Conservation (phyloP, 2,797 vertebrate genomes). For the Acestrorhynchus altus region DNA sequence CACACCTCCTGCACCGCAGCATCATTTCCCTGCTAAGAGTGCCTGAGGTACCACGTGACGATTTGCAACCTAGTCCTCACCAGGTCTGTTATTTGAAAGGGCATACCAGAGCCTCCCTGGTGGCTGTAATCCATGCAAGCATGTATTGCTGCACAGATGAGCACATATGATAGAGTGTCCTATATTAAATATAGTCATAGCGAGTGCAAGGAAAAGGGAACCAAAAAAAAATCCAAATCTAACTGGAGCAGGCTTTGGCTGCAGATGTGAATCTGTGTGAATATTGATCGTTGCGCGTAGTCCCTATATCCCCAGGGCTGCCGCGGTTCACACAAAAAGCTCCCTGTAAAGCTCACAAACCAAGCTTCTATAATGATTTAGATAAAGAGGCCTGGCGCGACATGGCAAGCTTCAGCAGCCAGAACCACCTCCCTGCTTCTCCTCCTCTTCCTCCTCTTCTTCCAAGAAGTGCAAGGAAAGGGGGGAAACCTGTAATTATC, state of each 20-base stretch:
- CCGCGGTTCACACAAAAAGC: conserved; percentile 79
- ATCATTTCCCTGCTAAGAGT: conserved; percentile 55
- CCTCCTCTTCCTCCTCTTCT: conserved; percentile 61
- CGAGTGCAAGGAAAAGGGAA: conserved; percentile 60
- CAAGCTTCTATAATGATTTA: conserved; percentile 85
- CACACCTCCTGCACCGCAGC: conserved; percentile 61
- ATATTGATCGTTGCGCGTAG: conserved; percentile 89
- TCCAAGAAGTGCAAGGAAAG: conserved; percentile 71
- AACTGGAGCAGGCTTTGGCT: conserved; percentile 78
- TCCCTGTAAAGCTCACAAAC: conserved; percentile 80
- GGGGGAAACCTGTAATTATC: conserved; percentile 90
- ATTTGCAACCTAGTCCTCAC: conserved; percentile 40
- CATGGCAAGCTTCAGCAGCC: conserved; percentile 77
- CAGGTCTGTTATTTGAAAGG: conserved; percentile 38
- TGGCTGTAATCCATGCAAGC: conserved; percentile 59
- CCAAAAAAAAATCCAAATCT: conserved; percentile 74
- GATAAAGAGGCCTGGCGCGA: conserved; percentile 79
- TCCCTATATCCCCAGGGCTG: conserved; percentile 82
- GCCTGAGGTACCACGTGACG: conserved; percentile 57
- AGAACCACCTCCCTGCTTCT: conserved; percentile 70
- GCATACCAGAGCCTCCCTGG: conserved; percentile 51
- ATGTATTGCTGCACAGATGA: conserved; percentile 60
- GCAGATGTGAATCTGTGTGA: conserved; percentile 92
- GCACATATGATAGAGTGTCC: conserved; percentile 54
- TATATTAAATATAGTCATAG: conserved; percentile 62